Conservation (phyloP, 2,888 invertebrate genomes). For the Pollenia amentaria region DNA sequence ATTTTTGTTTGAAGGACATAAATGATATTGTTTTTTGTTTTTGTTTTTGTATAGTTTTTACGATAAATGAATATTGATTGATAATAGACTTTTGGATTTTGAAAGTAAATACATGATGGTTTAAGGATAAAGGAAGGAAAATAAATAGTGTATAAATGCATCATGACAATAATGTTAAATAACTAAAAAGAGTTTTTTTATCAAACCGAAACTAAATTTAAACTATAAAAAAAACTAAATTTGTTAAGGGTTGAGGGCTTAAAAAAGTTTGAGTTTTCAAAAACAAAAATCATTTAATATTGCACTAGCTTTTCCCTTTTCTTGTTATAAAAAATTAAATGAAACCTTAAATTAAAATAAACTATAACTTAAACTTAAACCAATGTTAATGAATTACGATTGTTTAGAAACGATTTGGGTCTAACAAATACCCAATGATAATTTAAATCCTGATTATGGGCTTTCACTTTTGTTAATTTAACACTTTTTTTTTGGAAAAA, state of each 20-base stretch:
- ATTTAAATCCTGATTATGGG: constrained; percentile 79
- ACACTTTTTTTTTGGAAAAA: constrained; percentile 60
- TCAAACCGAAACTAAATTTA: constrained; percentile 27
- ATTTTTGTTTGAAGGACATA: constrained; percentile 69
- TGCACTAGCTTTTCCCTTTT: constrained; percentile 52
- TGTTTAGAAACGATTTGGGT: constrained; percentile 82
- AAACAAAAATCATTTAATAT: constrained; percentile 66
- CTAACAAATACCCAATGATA: constrained; percentile 83
- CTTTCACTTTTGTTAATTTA: constrained; percentile 68
- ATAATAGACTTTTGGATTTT: constrained; percentile 9
- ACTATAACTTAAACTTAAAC: constrained; percentile 75
- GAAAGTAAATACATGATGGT: not conserved
- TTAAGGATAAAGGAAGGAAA: constrained; percentile 3
- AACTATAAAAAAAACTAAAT: constrained; percentile 11
- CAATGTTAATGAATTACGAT: constrained; percentile 81
- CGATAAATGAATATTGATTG: constrained; percentile 51
- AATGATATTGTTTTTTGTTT: constrained; percentile 71
- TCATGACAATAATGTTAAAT: constrained; percentile 37
- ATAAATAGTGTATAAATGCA: constrained; percentile 27
- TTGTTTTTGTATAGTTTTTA: constrained; percentile 51
- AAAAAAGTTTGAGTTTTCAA: not conserved
- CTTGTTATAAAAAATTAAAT: not conserved
- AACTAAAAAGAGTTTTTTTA: constrained; percentile 23
- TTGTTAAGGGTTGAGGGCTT: not conserved
- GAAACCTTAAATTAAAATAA: constrained; percentile 30